Conservation (phyloP, 1,140 invertebrate genomes). For the Lepeophtheirus salmonis region DNA sequence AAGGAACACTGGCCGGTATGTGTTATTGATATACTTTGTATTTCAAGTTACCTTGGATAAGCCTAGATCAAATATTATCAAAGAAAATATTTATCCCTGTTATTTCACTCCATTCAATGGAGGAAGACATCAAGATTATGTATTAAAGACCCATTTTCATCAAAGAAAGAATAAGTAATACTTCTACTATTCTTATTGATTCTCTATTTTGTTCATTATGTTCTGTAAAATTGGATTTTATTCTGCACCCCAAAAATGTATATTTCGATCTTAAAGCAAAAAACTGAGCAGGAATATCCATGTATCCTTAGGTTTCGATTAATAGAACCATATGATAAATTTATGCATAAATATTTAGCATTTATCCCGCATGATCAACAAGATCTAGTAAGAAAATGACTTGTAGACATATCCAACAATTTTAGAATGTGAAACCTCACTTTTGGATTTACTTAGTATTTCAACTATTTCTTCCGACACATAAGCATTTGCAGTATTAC, state of each 20-base stretch:
- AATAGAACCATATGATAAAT: conserved; percentile 81
- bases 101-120: background rate
- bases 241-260: too few relatives aligned
- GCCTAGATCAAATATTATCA: background rate
- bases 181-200: background rate
- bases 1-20: too few relatives aligned
- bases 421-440: background rate
- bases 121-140: background rate
- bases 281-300: conserved; percentile 27
- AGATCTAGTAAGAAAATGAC: conserved; percentile 76
- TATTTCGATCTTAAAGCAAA: background rate
- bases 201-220: too few relatives aligned
- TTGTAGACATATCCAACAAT: conserved; percentile 76
- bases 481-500: conserved; percentile 72
- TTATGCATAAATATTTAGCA: conserved; percentile 72
- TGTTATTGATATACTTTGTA: too few relatives aligned
- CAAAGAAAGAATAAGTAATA: background rate
- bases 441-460: background rate
- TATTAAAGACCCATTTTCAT: background rate
- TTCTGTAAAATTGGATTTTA: background rate
- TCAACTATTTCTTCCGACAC: conserved; percentile 55
- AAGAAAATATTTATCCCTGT: background rate
- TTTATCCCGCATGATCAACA: conserved; percentile 62
- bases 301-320: conserved; percentile 46
- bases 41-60: too few relatives aligned